Conservation (phyloP, 2,797 vertebrate species). For the Malurus splendens region DNA sequence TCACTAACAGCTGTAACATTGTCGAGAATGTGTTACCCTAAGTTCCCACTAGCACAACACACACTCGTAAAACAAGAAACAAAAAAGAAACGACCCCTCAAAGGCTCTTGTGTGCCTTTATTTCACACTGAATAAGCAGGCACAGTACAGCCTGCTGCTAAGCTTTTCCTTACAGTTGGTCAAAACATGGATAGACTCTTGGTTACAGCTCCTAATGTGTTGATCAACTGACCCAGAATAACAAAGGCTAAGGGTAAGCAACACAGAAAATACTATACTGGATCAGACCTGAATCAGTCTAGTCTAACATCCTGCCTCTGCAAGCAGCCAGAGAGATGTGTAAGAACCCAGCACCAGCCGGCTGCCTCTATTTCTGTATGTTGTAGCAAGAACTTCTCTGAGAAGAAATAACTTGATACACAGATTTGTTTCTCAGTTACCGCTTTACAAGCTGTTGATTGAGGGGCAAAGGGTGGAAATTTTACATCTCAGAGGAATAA, state of each 20-base stretch:
- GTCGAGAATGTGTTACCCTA: neutral
- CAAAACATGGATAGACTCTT: conserved; percentile 40
- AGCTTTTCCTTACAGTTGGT: conserved; percentile 39
- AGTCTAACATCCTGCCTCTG: neutral
- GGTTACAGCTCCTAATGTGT: conserved; percentile 32
- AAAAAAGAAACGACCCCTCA: conserved; percentile 23
- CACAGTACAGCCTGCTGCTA: conserved; percentile 28
- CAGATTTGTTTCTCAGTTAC: neutral
- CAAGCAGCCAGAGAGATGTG: neutral
- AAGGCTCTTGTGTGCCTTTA: conserved; percentile 48
- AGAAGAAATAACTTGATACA: neutral
- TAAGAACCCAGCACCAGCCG: neutral
- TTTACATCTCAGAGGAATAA: conserved; percentile 20
- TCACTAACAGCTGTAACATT: neutral
- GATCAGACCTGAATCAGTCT: neutral
- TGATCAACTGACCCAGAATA: conserved; percentile 49
- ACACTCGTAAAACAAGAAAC: conserved; percentile 11
- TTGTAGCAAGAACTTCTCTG: neutral
- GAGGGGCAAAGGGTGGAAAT: neutral
- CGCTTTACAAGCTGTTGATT: conserved; percentile 5
- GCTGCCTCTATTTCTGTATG: neutral
- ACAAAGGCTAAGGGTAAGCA: conserved; percentile 22
- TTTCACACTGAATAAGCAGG: conserved; percentile 47
- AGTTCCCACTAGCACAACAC: neutral
- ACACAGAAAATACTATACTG: conserved; percentile 11